Conservation (phyloP, 2,888 invertebrate species). For the Caenorhabditis japonica region DNA sequence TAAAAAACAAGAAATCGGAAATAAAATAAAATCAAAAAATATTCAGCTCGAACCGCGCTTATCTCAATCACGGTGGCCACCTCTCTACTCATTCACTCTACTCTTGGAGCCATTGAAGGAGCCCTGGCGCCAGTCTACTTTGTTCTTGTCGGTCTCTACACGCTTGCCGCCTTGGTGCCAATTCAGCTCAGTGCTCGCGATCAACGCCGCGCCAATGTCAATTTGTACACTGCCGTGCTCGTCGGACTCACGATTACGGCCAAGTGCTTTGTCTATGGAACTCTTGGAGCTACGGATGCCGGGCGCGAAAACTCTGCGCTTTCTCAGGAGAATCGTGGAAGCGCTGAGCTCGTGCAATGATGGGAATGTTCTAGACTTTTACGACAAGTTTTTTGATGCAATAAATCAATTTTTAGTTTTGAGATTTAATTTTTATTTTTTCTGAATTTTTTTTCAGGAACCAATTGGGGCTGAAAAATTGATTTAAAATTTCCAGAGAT, state of each 20-base stretch:
- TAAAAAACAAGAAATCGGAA: too few relatives aligned
- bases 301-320: too few relatives aligned
- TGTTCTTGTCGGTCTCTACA: slow-evolving; percentile 23
- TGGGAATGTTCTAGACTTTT: too few relatives aligned
- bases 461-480: too few relatives aligned
- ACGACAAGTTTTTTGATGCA: too few relatives aligned
- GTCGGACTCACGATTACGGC: slow-evolving; percentile 20
- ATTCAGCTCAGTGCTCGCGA: slow-evolving; percentile 34
- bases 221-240: slow-evolving; percentile 24
- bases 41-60: slow-evolving; percentile 19
- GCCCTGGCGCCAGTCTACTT: slow-evolving; percentile 25
- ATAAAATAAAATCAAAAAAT: not conserved
- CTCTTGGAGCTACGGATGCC: slow-evolving; percentile 9
- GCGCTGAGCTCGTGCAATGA: too few relatives aligned
- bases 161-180: slow-evolving; percentile 30
- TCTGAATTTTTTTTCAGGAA: too few relatives aligned
- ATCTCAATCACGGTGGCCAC: slow-evolving; percentile 18
- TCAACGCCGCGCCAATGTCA: slow-evolving; percentile 15
- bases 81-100: slow-evolving; percentile 15
- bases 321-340: too few relatives aligned
- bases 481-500: too few relatives aligned
- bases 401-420: too few relatives aligned
- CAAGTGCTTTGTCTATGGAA: slow-evolving; percentile 30
- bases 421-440: too few relatives aligned
- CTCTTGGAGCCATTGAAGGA: slow-evolving; percentile 30